Base-by-base conservation (phyloP, 2,113 vertebrate genomes). In the Dasyornis broadbenti region DNA sequence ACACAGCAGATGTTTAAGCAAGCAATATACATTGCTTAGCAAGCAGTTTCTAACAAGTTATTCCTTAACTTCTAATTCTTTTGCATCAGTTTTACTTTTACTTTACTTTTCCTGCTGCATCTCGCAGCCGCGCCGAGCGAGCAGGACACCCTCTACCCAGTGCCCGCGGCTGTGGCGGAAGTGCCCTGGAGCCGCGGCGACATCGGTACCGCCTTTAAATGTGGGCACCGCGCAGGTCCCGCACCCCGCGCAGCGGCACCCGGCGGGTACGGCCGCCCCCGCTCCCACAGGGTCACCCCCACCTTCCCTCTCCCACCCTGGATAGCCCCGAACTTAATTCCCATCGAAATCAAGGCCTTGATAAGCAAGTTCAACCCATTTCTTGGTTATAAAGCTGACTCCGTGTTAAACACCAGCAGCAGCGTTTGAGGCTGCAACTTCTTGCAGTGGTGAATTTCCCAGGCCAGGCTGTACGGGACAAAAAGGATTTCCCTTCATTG, bases 401-500 rank as follows among this genome's bases (percentile, higher is more conserved):
- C 24, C 2, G 40, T 49, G 80, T 70, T 16, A 82, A 90, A 83
- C 2, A 27, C 50, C 90, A 64, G 81, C 85, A 75, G 81, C 63
- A 10, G 39, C 3, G 1, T 65, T 61, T 10, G n/a, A 64, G 73
- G 59, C 82, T 50, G 71, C 82, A 27, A 35, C n/a, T 78, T 78
- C 94, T 89, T 10, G 54, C 21, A 1, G 66, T 2, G 70, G 84
- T 78, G 73, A 47, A 45, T 82, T 92, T 95, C 94, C 95, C 94
- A 88, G 90, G 71, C 92, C 52, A 71, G 84, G 82, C 71, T 54
- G 82, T 23, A 42, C 10, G 35, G 39, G 59, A 94, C 84, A 93
- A 56, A 91, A 54, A 97, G 94, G 92, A 96, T 96, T 97, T 97
- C 95, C 95, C 93, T 95, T 81, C 77, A 96, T 96, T 97, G 95